Conservation (phyloP, 2,888 invertebrate species). For the Crematogaster levior region DNA sequence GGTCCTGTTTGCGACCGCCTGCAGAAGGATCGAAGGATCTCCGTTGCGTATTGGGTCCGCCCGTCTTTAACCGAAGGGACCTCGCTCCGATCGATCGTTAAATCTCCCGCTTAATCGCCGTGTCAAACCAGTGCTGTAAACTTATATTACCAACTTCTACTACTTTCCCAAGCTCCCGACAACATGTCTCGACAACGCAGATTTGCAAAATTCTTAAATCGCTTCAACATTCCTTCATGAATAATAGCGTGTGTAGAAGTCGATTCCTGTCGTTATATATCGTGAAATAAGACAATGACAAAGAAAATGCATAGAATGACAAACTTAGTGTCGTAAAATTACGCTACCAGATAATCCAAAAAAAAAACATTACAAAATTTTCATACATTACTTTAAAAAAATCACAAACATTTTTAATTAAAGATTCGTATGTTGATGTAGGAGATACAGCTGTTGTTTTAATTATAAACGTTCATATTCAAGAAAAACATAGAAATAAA, state of each 20-base stretch:
- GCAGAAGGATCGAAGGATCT: slow-evolving; percentile 50
- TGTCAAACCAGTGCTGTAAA: slow-evolving; percentile 84
- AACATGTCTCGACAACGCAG: slow-evolving; percentile 42
- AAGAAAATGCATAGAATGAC: background rate
- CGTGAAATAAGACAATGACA: background rate
- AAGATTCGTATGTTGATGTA: background rate
- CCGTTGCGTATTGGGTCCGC: slow-evolving; percentile 56
- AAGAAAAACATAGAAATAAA: background rate
- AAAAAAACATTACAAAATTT: background rate
- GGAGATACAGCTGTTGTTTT: background rate
- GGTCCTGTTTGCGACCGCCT: background rate
- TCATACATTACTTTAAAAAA: background rate
- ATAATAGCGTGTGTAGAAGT: background rate
- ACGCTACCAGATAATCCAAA: background rate
- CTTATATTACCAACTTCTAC: slow-evolving; percentile 78
- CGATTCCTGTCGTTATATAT: background rate
- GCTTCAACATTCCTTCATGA: slow-evolving; percentile 53
- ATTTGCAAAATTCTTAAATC: slow-evolving; percentile 66
- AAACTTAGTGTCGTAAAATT: background rate
- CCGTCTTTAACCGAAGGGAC: slow-evolving; percentile 55
- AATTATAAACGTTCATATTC: background rate
- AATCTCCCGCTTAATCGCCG: slow-evolving; percentile 84
- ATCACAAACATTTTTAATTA: background rate
- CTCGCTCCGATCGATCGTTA: slow-evolving; percentile 81
- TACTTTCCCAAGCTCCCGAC: slow-evolving; percentile 69